These are phyloP conservation scores for Diachasmimorpha longicaudata DNA, from an alignment of 1,140 invertebrate species.

Conservation along the genomic window DNA sequence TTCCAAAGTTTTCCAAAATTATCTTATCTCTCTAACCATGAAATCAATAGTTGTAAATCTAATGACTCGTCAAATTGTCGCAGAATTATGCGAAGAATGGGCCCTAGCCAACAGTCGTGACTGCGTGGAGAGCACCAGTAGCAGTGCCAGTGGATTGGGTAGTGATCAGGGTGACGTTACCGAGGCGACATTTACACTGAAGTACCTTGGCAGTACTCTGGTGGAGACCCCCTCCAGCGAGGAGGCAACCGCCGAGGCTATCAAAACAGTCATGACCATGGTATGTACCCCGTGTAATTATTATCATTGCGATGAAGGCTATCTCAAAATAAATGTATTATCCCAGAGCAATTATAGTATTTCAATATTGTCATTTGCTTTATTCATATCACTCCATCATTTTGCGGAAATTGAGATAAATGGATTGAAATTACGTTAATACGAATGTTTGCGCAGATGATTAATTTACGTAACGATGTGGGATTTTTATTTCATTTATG, in stretches of 20 bases:
- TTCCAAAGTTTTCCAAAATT: too few relatives aligned
- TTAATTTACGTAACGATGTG: too few relatives aligned
- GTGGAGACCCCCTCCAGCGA: conserved; percentile 71
- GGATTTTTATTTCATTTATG: too few relatives aligned
- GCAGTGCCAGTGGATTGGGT: conserved; percentile 34
- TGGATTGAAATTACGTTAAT: too few relatives aligned
- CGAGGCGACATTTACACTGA: conserved; percentile 70
- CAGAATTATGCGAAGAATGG: conserved; percentile 82
- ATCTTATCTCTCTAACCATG: too few relatives aligned
- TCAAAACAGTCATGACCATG: conserved; percentile 74
- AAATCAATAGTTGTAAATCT: too few relatives aligned
- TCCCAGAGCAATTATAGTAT: too few relatives aligned
- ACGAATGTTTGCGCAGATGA: too few relatives aligned
- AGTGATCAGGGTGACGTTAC: conserved; percentile 65
- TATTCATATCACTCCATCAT: too few relatives aligned
- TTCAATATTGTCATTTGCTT: too few relatives aligned
- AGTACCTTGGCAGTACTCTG: conserved; percentile 75
- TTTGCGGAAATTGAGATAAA: too few relatives aligned
- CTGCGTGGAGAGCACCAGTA: conserved; percentile 61
- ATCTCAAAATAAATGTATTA: neutral
- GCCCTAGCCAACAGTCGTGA: conserved; percentile 68
- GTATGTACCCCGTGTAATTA: conserved; percentile 45
- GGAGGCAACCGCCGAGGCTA: conserved; percentile 71
- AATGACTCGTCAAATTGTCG: conserved; percentile 39
- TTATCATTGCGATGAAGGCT: neutral